Conservation (phyloP, 2,113 vertebrate species). For the Callaeas wilsoni region DNA sequence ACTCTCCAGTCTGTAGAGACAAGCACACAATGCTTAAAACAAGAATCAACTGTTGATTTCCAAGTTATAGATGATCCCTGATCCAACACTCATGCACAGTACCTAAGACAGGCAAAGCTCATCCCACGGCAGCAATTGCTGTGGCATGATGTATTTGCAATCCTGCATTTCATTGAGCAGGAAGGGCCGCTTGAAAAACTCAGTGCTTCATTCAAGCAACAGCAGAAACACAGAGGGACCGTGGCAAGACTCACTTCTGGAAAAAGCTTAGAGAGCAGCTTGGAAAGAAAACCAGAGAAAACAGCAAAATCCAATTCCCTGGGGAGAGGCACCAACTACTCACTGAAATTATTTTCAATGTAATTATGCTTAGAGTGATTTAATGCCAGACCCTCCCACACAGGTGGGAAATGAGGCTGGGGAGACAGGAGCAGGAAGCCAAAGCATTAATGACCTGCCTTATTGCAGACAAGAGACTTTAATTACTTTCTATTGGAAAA, state of each 20-base stretch:
- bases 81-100: background rate
- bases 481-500: conserved; percentile 60
- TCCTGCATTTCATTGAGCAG: background rate
- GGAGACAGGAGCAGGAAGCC: conserved; percentile 45
- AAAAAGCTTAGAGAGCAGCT: background rate
- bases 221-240: background rate
- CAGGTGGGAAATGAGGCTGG: conserved; percentile 39
- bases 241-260: background rate
- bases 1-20: background rate
- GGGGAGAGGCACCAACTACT: background rate
- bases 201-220: background rate
- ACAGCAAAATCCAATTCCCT: background rate
- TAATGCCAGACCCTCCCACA: conserved; percentile 39
- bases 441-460: conserved; percentile 34
- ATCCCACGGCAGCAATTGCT: background rate
- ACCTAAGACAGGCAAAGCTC: background rate
- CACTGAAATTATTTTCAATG: conserved; percentile 48
- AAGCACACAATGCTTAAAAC: background rate
- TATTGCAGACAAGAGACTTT: conserved; percentile 28
- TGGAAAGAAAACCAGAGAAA: conserved; percentile 22
- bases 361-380: conserved; percentile 38
- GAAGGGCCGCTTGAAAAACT: background rate
- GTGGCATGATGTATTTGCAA: background rate
- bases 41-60: background rate
- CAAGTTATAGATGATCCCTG: background rate